Conservation (phyloP, 35 echinoderm and acorn worm genomes). For the Heliocidaris tuberculata region DNA sequence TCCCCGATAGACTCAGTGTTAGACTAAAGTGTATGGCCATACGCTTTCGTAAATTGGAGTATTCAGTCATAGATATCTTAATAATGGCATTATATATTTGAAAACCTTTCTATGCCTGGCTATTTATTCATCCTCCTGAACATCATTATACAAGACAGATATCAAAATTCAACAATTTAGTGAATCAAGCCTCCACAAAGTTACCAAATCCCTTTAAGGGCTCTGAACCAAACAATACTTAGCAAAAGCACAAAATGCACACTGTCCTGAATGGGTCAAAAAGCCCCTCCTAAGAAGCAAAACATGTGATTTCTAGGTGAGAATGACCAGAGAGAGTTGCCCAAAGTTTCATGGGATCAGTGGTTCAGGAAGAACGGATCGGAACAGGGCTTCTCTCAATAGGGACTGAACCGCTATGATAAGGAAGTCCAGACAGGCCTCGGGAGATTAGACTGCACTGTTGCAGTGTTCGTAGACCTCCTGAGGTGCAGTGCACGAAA, state of each 20-base stretch:
- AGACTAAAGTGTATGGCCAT: too few species aligned
- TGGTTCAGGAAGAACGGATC: background rate
- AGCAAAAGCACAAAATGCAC: background rate
- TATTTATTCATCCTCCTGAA: too few species aligned
- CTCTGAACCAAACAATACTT: background rate
- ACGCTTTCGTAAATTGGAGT: too few species aligned
- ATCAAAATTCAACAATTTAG: too few species aligned
- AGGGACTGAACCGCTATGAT: background rate
- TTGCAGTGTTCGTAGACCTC: background rate
- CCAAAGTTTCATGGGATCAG: background rate
- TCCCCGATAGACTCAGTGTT: too few species aligned
- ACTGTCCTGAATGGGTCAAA: background rate
- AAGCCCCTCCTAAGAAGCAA: background rate
- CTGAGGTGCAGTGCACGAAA: background rate
- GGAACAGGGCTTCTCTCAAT: slow-evolving; percentile 1
- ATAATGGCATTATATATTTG: too few species aligned
- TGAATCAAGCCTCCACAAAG: too few species aligned
- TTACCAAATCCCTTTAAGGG: background rate
- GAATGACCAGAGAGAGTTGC: background rate
- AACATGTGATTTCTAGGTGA: background rate
- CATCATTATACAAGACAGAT: too few species aligned
- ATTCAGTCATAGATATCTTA: too few species aligned
- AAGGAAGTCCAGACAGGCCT: slow-evolving; percentile 14
- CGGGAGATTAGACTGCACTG: background rate
- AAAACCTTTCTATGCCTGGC: too few species aligned